Percentiles rank a stretch among this genome's conserved stretches.
These are phyloP conservation scores for Orussus abietinus DNA, from an alignment of 1,140 invertebrate species.

Conservation along the genomic window DNA sequence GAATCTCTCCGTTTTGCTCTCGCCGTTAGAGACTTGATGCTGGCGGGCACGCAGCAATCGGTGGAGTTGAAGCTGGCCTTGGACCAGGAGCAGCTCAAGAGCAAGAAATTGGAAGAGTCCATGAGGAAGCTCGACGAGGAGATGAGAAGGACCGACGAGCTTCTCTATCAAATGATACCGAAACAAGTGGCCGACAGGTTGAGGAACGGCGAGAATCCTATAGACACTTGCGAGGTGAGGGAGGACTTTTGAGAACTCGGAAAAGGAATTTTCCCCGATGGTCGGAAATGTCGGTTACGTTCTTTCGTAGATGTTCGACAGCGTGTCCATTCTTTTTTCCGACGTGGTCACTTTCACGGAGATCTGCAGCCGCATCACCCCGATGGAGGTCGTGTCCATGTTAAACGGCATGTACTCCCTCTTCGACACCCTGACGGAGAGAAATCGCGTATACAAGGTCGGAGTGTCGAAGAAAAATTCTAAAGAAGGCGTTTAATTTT, in stretches of 20 bases:
- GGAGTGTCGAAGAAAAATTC: no score
- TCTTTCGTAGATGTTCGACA: slow-evolving; percentile 80
- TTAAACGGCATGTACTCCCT: slow-evolving; percentile 93
- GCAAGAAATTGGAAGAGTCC: slow-evolving; percentile 92
- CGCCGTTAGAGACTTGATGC: slow-evolving; percentile 88
- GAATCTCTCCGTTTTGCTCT: no score
- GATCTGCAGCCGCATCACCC: slow-evolving; percentile 90
- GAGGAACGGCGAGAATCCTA: slow-evolving; percentile 86
- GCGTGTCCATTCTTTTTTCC: slow-evolving; percentile 92
- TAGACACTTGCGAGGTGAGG: slow-evolving; percentile 90
- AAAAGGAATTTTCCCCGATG: not conserved
- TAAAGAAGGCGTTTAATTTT: not conserved
- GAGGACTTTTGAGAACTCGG: not conserved
- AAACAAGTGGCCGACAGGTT: slow-evolving; percentile 92
- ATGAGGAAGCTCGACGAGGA: slow-evolving; percentile 94
- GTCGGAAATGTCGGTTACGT: not conserved
- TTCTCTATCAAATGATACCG: slow-evolving; percentile 98
- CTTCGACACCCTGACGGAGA: slow-evolving; percentile 87
- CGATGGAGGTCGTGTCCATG: slow-evolving; percentile 97
- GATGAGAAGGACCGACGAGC: slow-evolving; percentile 91
- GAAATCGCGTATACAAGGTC: slow-evolving; percentile 94
- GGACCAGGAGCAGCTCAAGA: slow-evolving; percentile 95
- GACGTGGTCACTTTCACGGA: slow-evolving; percentile 96
- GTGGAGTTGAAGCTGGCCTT: slow-evolving; percentile 92
- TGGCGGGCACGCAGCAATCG: slow-evolving; percentile 95